Conservation (phyloP, 2,888 invertebrate species). For the Drosophila tanythrix region DNA sequence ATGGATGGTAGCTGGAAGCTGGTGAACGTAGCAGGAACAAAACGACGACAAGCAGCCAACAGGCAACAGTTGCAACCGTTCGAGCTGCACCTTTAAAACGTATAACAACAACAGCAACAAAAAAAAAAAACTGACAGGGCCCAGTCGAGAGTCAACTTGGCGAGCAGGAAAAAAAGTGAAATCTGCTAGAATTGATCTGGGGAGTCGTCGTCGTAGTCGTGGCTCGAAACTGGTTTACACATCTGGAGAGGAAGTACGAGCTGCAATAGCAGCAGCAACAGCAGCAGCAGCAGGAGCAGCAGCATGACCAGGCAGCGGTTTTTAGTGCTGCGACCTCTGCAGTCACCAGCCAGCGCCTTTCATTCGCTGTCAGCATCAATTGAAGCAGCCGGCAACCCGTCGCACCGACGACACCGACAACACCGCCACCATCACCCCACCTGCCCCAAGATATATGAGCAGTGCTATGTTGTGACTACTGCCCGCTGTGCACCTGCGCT, state of each 20-base stretch:
- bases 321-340: conserved; percentile 49
- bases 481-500: conserved; percentile 81
- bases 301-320: conserved; percentile 39
- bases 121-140: conserved; percentile 53
- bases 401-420: conserved; percentile 3
- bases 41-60: conserved; percentile 76
- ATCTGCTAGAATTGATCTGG: conserved; percentile 81
- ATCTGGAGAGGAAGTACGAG: conserved; percentile 64
- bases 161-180: conserved; percentile 71
- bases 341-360: conserved; percentile 62
- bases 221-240: conserved; percentile 63
- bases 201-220: conserved; percentile 60
- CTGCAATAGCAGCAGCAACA: conserved; percentile 23
- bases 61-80: conserved; percentile 78
- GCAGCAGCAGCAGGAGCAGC: conserved; percentile 36
- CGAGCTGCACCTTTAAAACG: conserved; percentile 70
- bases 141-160: conserved; percentile 53
- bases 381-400: conserved; percentile 61
- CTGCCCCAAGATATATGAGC: conserved; percentile 68
- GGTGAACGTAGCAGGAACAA: conserved; percentile 66
- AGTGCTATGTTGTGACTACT: conserved; percentile 73
- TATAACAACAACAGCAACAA: conserved; percentile 33
- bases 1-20: conserved; percentile 49
- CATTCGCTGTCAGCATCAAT: conserved; percentile 81
- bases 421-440: neutral